Percentiles rank a stretch among this genome's conserved stretches.
Conservation (phyloP, 1,140 invertebrate species). For the Drosophila cardini region DNA sequence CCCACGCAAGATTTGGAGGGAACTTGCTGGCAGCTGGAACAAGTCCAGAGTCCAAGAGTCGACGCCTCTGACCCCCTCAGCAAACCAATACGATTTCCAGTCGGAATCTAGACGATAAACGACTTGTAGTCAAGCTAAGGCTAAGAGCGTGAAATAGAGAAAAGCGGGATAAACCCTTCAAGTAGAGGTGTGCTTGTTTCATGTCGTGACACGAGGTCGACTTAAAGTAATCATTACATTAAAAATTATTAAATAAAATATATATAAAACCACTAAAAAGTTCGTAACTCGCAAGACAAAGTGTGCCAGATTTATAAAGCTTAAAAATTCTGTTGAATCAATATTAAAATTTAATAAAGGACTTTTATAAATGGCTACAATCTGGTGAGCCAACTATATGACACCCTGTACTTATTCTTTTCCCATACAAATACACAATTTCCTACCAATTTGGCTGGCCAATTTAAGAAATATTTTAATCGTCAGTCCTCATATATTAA, state of each 20-base stretch:
- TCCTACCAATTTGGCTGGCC: too few species aligned
- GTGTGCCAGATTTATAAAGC: too few species aligned
- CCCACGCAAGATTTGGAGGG: constrained; percentile 44
- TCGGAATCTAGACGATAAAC: background rate
- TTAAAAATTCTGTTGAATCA: too few species aligned
- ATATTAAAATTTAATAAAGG: too few species aligned
- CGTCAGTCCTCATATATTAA: too few species aligned
- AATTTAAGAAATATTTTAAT: too few species aligned
- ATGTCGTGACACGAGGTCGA: background rate
- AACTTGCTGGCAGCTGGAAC: background rate
- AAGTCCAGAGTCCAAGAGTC: background rate
- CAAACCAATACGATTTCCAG: background rate
- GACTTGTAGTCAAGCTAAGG: constrained; percentile 8
- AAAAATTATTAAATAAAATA: background rate
- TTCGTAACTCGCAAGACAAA: too few species aligned
- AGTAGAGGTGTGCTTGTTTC: background rate
- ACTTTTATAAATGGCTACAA: too few species aligned
- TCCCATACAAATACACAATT: too few species aligned
- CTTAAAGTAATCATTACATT: background rate
- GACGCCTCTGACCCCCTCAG: constrained; percentile 11
- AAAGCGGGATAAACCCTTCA: background rate
- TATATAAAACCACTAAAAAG: too few species aligned
- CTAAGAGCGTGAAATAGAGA: background rate
- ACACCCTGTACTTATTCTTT: too few species aligned
- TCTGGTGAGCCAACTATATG: too few species aligned